Conservation (phyloP, 2,113 vertebrate genomes). For the Rissa tridactyla region DNA sequence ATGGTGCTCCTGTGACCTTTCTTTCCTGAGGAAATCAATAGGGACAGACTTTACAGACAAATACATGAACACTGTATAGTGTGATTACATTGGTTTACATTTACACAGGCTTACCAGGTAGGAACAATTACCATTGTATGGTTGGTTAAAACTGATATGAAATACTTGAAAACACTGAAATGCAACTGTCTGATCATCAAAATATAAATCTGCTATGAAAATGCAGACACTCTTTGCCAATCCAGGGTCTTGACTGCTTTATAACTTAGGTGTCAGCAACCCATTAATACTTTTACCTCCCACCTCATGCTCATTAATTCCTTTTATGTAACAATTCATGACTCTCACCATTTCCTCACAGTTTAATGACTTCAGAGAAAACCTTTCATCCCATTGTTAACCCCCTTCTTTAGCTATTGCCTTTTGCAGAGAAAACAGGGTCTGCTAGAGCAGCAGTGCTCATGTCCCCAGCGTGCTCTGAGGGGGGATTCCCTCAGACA, state of each 20-base stretch:
- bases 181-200: not conserved
- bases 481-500: constrained; percentile 70
- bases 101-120: not conserved
- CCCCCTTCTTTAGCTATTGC: constrained; percentile 71
- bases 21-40: not conserved
- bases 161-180: not conserved
- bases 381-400: constrained; percentile 87
- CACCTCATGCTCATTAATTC: constrained; percentile 80
- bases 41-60: not conserved
- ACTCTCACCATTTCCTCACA: constrained; percentile 85
- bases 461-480: constrained; percentile 73
- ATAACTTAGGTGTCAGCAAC: constrained; percentile 76
- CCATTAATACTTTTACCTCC: constrained; percentile 78
- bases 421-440: constrained; percentile 74
- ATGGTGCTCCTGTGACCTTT: not conserved
- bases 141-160: not conserved
- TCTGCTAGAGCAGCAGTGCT: constrained; percentile 69
- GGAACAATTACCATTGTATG: not conserved
- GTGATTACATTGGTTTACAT: not conserved
- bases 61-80: not conserved
- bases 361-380: constrained; percentile 83
- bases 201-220: constrained; percentile 50
- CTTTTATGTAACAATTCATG: constrained; percentile 83
- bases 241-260: constrained; percentile 26
- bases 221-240: not conserved